Base-by-base conservation (phyloP, 2,113 vertebrate species). In the Alaudala cheleensis region DNA sequence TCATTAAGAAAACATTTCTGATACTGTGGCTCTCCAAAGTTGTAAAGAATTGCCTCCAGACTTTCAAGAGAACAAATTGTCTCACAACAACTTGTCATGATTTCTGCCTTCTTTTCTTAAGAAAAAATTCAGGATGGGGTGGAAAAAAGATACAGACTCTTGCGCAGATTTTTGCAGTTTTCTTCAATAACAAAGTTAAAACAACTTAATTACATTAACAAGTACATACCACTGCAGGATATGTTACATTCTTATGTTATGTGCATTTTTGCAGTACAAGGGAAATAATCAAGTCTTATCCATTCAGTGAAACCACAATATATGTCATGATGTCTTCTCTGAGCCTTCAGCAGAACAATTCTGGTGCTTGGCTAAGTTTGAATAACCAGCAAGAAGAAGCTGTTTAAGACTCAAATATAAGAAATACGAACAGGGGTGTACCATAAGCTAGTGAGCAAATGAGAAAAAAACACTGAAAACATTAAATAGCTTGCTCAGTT, bases 61-160 rank as follows among this genome's bases (percentile, higher is more conserved):
- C 14, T 22, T 81, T 51, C 1, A 1, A 92, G 19, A 61, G 14
- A 62, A 34, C 8, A 60, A 83, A 56, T 29, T 39, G 3, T 34
- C 25, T 64, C 15, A 50, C 12, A 23, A 33, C 2, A 67, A 56
- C 20, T 5, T 49, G 8, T 28, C 2, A 0, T 53, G 8, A 78
- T 53, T 90, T 24, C 37, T 83, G 15, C 24, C 18, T 67, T 86
- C 4, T 2, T 14, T 29, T 81, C 78, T 47, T 17, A 44, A 40
- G 40, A 89, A 82, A 64, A 2, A 34, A 0, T 12, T 58, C 0
- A 0, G 11, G 2, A 6, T 44, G 12, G 3, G 10, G 10, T 5
- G 39, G 9, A n/a, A 40, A 77, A 84, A 80, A 31, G 9, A 19
- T 9, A 49, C 6, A 69, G 4, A 20, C 22, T 37, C 15, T 77